These are phyloP conservation scores for Agrilus cyanescens DNA, from an alignment of 2,888 invertebrate genomes.

Conservation along the genomic window DNA sequence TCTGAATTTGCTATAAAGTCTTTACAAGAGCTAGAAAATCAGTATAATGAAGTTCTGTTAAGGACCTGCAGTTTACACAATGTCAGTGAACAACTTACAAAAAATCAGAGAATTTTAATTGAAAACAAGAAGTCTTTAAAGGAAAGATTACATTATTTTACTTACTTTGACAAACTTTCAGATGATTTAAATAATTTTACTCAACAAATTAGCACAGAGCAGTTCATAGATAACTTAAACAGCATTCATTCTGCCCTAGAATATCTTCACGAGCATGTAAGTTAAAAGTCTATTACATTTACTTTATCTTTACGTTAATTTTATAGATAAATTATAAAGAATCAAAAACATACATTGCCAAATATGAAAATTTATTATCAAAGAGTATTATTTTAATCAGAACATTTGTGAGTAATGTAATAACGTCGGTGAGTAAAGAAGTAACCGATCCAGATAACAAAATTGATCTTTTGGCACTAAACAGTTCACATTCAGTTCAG, in stretches of 20 bases:
- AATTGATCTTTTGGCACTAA: constrained; percentile 19
- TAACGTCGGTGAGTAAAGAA: constrained; percentile 70
- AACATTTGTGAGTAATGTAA: constrained; percentile 62
- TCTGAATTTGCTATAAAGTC: constrained; percentile 42
- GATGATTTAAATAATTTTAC: constrained; percentile 23
- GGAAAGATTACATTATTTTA: constrained; percentile 72
- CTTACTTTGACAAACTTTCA: constrained; percentile 46
- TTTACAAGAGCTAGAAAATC: constrained; percentile 57
- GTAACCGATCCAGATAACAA: constrained; percentile 39
- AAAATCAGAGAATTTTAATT: constrained; percentile 76
- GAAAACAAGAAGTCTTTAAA: constrained; percentile 69
- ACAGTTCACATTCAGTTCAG: constrained; percentile 1
- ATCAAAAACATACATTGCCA: constrained; percentile 65
- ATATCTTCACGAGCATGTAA: constrained; percentile 73
- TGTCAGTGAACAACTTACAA: constrained; percentile 82
- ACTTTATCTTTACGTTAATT: constrained; percentile 3
- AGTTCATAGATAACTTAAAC: constrained; percentile 69
- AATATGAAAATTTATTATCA: constrained; percentile 74
- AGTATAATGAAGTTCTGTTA: constrained; percentile 77
- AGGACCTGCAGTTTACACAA: constrained; percentile 87
- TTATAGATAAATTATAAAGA: constrained; percentile 71
- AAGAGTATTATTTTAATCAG: constrained; percentile 71
- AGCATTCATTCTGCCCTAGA: constrained; percentile 79
- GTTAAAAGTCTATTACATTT: constrained; percentile 23
- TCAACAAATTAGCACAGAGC: constrained; percentile 46